phyloP scores from a whole-genome alignment of 2,113 vertebrate genomes.

The Myrmecobius fasciatus region DNA sequence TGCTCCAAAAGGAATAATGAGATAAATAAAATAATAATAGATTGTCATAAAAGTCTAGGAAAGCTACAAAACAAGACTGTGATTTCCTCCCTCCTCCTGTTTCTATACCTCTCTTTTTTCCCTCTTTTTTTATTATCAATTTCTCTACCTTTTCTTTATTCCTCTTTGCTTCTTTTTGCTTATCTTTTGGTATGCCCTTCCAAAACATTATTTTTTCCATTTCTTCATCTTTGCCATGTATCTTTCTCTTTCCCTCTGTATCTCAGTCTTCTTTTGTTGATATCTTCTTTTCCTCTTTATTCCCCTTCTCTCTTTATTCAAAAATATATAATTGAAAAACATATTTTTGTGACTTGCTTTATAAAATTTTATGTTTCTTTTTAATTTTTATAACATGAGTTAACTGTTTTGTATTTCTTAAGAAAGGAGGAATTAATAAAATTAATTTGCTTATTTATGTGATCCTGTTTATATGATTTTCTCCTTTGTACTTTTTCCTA shows the following conservation, averaged over 20 bases:
- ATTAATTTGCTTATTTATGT: background rate
- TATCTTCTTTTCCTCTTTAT: background rate
- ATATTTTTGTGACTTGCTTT: background rate
- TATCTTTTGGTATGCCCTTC: background rate
- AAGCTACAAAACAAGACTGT: background rate
- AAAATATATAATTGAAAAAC: background rate
- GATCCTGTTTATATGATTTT: background rate
- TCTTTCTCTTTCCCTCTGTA: background rate
- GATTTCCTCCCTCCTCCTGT: background rate
- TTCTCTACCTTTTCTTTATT: background rate
- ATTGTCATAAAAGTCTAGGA: background rate
- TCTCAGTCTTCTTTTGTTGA: background rate
- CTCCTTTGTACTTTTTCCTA: background rate
- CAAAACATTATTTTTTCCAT: background rate
- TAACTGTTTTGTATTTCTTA: background rate
- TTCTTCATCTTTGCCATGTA: background rate
- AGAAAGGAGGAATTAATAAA: background rate
- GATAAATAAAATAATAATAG: background rate
- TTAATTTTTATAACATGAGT: background rate
- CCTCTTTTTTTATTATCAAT: background rate
- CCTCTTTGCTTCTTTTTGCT: background rate
- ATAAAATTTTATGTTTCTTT: background rate
- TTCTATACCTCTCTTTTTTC: background rate
- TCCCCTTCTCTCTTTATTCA: background rate
- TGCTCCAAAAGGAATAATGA: background rate